phyloP scores from a whole-genome alignment of 2,113 vertebrate genomes.

The Mobula hypostoma region DNA sequence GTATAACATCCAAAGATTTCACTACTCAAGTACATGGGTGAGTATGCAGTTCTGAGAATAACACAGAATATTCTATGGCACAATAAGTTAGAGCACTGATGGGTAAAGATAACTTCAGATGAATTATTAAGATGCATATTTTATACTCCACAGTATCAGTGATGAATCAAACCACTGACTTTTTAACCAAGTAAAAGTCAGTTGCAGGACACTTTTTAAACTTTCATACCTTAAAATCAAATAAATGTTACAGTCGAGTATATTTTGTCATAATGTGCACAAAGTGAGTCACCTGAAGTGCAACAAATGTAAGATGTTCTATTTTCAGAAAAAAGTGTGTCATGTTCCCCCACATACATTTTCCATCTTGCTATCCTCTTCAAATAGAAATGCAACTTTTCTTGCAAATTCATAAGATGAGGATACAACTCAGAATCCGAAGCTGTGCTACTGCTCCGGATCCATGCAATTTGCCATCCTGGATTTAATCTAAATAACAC shows the following conservation, averaged over 20 bases:
- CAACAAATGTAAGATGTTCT: background rate
- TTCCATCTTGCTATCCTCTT: background rate
- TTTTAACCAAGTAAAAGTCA: background rate
- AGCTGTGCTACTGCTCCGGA: background rate
- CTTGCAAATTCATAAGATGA: background rate
- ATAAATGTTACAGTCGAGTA: conserved; percentile 41
- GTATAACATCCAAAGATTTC: too few species aligned
- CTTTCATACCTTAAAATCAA: conserved; percentile 44
- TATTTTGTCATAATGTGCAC: conserved; percentile 46
- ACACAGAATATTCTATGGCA: background rate
- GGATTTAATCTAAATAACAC: conserved; percentile 1
- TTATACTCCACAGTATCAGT: background rate
- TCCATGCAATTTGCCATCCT: background rate
- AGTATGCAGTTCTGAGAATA: background rate
- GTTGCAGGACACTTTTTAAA: background rate
- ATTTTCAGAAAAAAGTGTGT: background rate
- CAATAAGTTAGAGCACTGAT: background rate
- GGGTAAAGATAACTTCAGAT: background rate
- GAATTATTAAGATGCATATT: conserved; percentile 16
- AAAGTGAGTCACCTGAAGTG: conserved; percentile 41
- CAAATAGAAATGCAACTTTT: background rate
- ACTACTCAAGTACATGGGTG: background rate
- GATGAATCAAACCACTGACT: background rate
- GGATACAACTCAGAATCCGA: background rate
- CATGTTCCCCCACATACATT: background rate